These are phyloP conservation scores for Bimastos eiseni DNA, from an alignment of 2,888 invertebrate species.

Conservation along the genomic window DNA sequence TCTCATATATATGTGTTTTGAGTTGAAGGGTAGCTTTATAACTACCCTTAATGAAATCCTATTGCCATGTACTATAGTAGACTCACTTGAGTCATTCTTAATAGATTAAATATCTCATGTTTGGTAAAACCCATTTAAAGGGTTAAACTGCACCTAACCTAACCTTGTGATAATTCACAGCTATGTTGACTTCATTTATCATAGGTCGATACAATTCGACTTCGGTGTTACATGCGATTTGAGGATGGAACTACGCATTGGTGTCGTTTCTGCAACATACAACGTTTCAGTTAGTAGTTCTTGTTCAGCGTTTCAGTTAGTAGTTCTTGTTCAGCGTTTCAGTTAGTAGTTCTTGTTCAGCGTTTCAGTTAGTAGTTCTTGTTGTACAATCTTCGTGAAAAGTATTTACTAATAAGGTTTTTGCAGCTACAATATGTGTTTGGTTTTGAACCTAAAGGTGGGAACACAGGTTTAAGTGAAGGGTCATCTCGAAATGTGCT, in stretches of 20 bases:
- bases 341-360: neutral
- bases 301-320: neutral
- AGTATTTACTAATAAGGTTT: neutral
- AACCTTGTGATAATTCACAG: neutral
- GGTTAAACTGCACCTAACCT: too few species aligned
- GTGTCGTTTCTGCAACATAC: slow-evolving; percentile 19
- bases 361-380: neutral
- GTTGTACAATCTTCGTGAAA: too few species aligned
- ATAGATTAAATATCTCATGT: neutral
- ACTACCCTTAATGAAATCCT: neutral
- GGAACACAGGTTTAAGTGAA: neutral
- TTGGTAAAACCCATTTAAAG: neutral
- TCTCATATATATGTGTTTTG: neutral
- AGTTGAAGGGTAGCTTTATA: neutral
- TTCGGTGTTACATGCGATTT: slow-evolving; percentile 15
- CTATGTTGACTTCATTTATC: neutral
- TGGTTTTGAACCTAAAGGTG: neutral
- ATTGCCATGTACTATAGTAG: too few species aligned
- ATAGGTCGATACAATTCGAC: slow-evolving; percentile 17
- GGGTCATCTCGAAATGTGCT: neutral
- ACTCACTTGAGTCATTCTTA: neutral
- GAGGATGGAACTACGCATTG: slow-evolving; percentile 19
- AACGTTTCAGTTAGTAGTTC: neutral
- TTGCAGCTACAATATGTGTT: neutral
- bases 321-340: neutral